Conservation (phyloP, 53 echinoderm and acorn worm genomes). For the Echinometra lucunter region DNA sequence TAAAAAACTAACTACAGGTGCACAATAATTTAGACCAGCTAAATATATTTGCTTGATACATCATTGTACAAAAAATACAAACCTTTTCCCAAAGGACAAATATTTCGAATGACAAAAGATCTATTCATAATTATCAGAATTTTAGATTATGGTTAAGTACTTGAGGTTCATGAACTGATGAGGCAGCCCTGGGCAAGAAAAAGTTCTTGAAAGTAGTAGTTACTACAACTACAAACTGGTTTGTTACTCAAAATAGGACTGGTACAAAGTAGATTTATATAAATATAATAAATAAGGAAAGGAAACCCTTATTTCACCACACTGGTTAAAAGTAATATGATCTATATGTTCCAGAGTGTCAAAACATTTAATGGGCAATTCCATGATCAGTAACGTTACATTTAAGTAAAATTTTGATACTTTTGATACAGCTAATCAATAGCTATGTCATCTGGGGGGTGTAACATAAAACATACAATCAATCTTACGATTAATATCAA, state of each 20-base stretch:
- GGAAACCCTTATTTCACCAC: background rate
- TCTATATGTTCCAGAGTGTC: too few species aligned
- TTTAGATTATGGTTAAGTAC: too few species aligned
- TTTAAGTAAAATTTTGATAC: too few species aligned
- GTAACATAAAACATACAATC: too few species aligned
- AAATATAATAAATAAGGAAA: background rate
- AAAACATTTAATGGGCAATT: too few species aligned
- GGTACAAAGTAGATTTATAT: background rate
- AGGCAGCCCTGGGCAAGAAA: background rate
- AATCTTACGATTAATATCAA: too few species aligned
- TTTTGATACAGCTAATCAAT: too few species aligned
- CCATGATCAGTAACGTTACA: too few species aligned
- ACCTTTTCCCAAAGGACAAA: too few species aligned
- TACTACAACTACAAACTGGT: background rate
- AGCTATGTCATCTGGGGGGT: too few species aligned
- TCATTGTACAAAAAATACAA: background rate
- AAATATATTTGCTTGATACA: constrained; percentile 19
- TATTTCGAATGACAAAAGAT: too few species aligned
- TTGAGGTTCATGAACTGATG: background rate
- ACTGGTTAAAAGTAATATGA: background rate
- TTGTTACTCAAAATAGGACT: background rate
- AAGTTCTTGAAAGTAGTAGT: background rate
- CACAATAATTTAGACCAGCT: constrained; percentile 28
- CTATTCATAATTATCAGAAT: too few species aligned
- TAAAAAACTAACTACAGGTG: background rate